These are phyloP conservation scores for Digitonthophagus gazella DNA, from an alignment of 2,888 invertebrate genomes.

Conservation along the genomic window DNA sequence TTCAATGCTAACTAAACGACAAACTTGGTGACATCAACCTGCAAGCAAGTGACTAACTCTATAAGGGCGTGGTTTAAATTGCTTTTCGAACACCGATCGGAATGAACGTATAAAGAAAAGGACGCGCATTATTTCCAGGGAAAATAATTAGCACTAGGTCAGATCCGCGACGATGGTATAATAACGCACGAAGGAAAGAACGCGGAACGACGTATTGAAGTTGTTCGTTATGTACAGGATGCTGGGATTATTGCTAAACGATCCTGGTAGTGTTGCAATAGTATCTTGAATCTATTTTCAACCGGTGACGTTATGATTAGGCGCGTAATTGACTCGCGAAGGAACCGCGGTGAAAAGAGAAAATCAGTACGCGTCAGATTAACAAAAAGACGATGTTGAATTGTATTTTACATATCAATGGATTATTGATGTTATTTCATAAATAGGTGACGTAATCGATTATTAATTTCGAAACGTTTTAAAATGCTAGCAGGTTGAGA, in stretches of 20 bases:
- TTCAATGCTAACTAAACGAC: conserved; percentile 2
- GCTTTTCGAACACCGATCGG: conserved; percentile 2
- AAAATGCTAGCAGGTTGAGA: too few species aligned
- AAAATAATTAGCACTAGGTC: conserved; percentile 26
- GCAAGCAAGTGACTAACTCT: conserved; percentile 20
- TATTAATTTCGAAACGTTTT: too few species aligned
- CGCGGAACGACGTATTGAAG: conserved; percentile 27
- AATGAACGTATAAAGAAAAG: conserved; percentile 20
- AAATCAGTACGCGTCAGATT: not conserved
- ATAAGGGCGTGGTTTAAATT: not conserved
- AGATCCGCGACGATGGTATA: not conserved
- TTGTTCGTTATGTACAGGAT: conserved; percentile 25
- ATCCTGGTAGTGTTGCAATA: not conserved
- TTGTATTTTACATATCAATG: too few species aligned
- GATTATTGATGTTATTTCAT: too few species aligned
- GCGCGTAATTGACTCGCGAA: not conserved
- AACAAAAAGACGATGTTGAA: too few species aligned
- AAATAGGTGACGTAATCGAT: too few species aligned
- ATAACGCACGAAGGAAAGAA: conserved; percentile 26
- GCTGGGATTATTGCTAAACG: conserved; percentile 24
- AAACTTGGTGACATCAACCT: conserved; percentile 24
- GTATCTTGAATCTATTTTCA: not conserved
- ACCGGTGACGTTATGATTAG: not conserved
- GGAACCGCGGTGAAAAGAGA: not conserved
- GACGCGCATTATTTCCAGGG: conserved; percentile 25